Evolutionary conservation across 2,888 invertebrate genomes (phyloP), one percentile per base, ranked within the genome.

Genomic region (Unio delphinus): DNA sequence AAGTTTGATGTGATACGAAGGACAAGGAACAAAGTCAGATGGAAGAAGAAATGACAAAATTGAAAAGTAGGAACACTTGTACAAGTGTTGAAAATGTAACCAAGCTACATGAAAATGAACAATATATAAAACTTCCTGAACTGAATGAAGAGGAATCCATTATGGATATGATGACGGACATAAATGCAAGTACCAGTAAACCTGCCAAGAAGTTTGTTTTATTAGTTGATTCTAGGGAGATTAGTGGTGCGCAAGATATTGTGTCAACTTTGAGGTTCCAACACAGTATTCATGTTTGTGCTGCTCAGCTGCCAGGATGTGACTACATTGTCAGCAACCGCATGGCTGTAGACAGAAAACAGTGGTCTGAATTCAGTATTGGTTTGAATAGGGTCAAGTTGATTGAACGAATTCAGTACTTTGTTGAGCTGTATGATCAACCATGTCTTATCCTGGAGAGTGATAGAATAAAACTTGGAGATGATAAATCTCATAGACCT

Each of bases 291-390:
- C 83, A 86, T 34, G 89, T 90, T 1, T 76, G 79, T 20, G 82
- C 83, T 6, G 79, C 83, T 3, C 85, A 86, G 74, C 76, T 87
- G 55, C 93, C 93, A 0, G 92, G 92, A 66, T 92, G 92, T 30
- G 93, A 93, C 82, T 92, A 92, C 72, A 82, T 88, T 5, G 66
- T 88, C 65, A 88, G 88, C 72, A 82, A 85, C 65, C 72, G 88
- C 55, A 80, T 87, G 81, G 87, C 83, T 55, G 83, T 87, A 8
- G 87, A 88, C 63, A 75, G 89, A 64, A 81, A 85, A 69, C 73
- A 74, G 18, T 80, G 84, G 81, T 85, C 87, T 80, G 88, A 86
- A 67, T 88, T 89, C 69, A 80, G 81, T 64, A 88, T 87, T 75
- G 85, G 87, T 54, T 73, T 84, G 7, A 79, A 87, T 67, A 76